Base-by-base conservation (phyloP, 2,113 vertebrate genomes). In the Corythaixoides concolor region DNA sequence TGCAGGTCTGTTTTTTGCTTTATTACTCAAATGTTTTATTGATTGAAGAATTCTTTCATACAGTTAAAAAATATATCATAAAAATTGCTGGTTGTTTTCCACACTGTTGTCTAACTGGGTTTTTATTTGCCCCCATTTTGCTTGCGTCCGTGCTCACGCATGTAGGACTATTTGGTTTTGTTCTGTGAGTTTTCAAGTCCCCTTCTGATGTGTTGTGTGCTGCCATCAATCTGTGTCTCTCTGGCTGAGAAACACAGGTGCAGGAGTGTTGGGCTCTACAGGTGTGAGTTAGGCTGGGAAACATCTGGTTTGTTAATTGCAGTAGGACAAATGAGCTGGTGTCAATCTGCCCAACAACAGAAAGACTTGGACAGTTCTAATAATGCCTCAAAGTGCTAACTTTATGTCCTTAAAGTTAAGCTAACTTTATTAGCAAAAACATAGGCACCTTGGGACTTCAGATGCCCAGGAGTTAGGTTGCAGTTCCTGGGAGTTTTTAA, bases 401-500 rank as follows among this genome's bases (percentile, higher is more conserved):
- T 68, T 82, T 53, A 49, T 55, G 43, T 24, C 37, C 28, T 17
- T 32, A 19, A 70, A 53, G 3, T 41, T 79, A 56, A 90, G 23
- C 28, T 64, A 27, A 17, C 7, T 83, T 82, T 45, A 58, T 60
- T 62, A 84, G 30, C 22, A 80, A 39, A 64, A 56, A 43, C n/a
- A 20, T 5, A 45, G 49, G 15, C 47, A 30, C 33, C 33, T 15
- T 79, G 70, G 11, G 49, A 73, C 39, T 50, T 73, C 33, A 76
- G 30, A 16, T 83, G 49, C 67, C 27, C 16, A 58, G 73, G 58
- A 47, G 39, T 72, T 88, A 85, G 47, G 11, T 56, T 60, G 20
- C 32, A 73, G 27, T 0, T 0, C 11, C 35, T 60, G 11, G 15
- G 66, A 50, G 7, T 50, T 45, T 63, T 70, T 53, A 27, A 83